Conservation (phyloP, 2,888 invertebrate species). For the Nebria salina region DNA sequence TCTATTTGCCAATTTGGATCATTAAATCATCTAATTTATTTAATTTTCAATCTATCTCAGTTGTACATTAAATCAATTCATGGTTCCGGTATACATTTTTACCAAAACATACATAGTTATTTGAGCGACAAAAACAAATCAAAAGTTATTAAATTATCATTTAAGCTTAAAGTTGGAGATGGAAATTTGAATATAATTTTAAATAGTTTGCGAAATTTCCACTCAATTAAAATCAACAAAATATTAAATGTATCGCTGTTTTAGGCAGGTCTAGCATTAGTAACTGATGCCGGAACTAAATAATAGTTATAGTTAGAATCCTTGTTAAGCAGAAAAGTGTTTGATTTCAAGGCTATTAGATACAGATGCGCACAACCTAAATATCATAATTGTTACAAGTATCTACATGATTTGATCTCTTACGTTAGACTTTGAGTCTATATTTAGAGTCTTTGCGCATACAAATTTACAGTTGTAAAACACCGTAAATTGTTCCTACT, state of each 20-base stretch:
- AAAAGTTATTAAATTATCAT: too few relatives aligned
- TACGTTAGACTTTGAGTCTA: background rate
- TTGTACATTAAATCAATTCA: background rate
- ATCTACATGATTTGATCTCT: background rate
- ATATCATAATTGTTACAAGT: background rate
- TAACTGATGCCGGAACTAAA: background rate
- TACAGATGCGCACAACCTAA: background rate
- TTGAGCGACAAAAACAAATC: too few relatives aligned
- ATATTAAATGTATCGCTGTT: background rate
- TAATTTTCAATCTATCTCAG: background rate
- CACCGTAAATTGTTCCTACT: slow-evolving; percentile 44
- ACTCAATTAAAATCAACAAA: background rate
- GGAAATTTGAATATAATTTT: too few relatives aligned
- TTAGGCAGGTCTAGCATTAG: background rate
- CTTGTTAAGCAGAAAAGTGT: background rate
- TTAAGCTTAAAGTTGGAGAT: too few relatives aligned
- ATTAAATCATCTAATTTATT: background rate
- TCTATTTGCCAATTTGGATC: background rate
- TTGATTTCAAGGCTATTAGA: background rate
- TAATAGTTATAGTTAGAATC: background rate
- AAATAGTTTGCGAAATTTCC: background rate
- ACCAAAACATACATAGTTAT: too few relatives aligned
- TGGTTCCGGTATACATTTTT: background rate
- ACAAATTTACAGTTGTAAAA: slow-evolving; percentile 38
- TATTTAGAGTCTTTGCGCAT: slow-evolving; percentile 28